Evolutionary conservation across 2,797 vertebrate genomes (phyloP).

Genomic region (Sarcophilus harrisii): DNA sequence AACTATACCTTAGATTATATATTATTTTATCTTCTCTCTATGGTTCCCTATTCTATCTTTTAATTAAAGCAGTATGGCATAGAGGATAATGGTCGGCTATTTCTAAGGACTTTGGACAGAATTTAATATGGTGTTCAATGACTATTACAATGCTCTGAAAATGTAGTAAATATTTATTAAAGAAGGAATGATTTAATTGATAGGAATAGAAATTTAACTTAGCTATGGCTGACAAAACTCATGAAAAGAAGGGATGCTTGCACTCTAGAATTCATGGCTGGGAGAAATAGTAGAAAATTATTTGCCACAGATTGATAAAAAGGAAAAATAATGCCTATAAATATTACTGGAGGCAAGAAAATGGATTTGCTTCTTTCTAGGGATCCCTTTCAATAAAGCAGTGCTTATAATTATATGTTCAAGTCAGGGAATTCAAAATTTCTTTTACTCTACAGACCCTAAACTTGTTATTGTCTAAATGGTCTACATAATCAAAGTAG

Average conservation of each 20-base stretch:
- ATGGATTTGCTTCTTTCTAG: neutral
- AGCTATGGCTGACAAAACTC: neutral
- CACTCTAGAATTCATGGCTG: neutral
- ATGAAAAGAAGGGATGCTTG: neutral
- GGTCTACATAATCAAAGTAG: neutral
- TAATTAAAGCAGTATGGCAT: too few relatives aligned
- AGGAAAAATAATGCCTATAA: slow-evolving; percentile 9
- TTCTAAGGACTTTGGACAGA: too few relatives aligned
- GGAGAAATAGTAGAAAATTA: neutral
- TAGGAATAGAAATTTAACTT: neutral
- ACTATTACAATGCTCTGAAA: neutral
- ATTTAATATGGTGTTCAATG: neutral
- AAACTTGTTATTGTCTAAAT: neutral
- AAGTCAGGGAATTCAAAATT: neutral
- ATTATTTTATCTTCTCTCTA: too few relatives aligned
- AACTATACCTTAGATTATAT: too few relatives aligned
- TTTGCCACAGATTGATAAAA: slow-evolving; percentile 12
- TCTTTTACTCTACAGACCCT: neutral
- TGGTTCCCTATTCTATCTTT: too few relatives aligned
- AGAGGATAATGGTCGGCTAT: too few relatives aligned
- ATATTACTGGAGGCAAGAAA: neutral
- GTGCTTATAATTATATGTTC: neutral
- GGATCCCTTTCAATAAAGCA: neutral
- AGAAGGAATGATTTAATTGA: neutral
- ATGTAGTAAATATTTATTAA: neutral